Base-by-base conservation (phyloP, 2,797 vertebrate species). In the Poliocrania exsul region DNA sequence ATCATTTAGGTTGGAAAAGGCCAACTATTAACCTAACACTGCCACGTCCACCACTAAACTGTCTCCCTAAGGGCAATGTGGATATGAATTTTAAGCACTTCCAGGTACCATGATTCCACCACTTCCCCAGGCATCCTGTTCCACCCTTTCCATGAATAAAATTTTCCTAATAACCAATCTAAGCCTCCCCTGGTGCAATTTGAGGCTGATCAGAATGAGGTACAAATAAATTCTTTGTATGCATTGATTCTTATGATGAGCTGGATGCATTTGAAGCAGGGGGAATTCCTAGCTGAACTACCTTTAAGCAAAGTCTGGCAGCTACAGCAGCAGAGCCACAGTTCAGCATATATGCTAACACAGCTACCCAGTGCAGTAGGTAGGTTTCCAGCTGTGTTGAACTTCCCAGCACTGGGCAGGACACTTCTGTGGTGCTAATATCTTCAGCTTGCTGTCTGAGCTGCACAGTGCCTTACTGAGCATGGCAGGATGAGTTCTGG, bases 81-180 rank as follows among this genome's bases (percentile, higher is more conserved):
- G 6, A 26, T 18, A 16, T 2, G 10, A 24, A 53, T 72, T 58
- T 49, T 72, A 16, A 79, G n/a, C 31, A 60, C 31, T 42, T 66
- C 17, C 40, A 60, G 26, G 29, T 38, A 53, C 51, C 0, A 0
- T 17, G 40, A 40, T 72, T 47, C 46, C 23, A 42, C 31, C 23
- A 53, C 23, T 47, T 37, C 29, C 21, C 25, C 6, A 4, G 13
- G 29, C 38, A 53, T 15, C 20, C 8, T 60, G 29, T 47, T 78
- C 33, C 38, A 60, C 6, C 6, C 21, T 20, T 16, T 54, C 66
- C 72, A 26, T 28, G 38, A 35, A 3, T 9, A 54, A 42, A 11
- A 17, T 42, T 65, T 54, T 60, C 33, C 33, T 60, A 54, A n/a
- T 29, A 49, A 24, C 17, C 66, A 42, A 35, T 19, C 25, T 72